Conservation (phyloP, 2,888 invertebrate genomes). For the Dasysyrphus albostriatus region DNA sequence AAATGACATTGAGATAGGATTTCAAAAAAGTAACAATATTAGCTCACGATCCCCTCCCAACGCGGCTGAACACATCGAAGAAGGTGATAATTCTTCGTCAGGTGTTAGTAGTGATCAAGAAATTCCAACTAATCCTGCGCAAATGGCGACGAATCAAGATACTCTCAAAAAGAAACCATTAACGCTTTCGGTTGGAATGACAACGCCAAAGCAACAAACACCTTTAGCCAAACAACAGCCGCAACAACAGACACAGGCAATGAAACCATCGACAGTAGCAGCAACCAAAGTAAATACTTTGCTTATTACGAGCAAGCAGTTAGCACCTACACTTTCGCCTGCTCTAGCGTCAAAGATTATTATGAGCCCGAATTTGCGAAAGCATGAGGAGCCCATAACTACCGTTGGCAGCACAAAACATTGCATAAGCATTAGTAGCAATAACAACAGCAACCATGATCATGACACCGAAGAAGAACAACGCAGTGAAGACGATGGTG, state of each 20-base stretch:
- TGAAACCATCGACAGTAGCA: slow-evolving; percentile 69
- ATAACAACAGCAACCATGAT: slow-evolving; percentile 67
- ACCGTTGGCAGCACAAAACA: slow-evolving; percentile 66
- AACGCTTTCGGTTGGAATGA: slow-evolving; percentile 33
- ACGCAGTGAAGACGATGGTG: slow-evolving; percentile 83
- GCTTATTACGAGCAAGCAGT: slow-evolving; percentile 66
- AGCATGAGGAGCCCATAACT: slow-evolving; percentile 70
- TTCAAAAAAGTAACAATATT: slow-evolving; percentile 59
- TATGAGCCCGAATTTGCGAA: slow-evolving; percentile 48
- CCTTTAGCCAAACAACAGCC: slow-evolving; percentile 77
- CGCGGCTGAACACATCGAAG: slow-evolving; percentile 84
- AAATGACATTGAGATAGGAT: slow-evolving; percentile 79
- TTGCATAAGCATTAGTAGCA: slow-evolving; percentile 64
- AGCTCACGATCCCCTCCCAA: slow-evolving; percentile 61
- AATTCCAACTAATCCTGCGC: slow-evolving; percentile 79
- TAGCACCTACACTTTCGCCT: slow-evolving; percentile 60
- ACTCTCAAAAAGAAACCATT: slow-evolving; percentile 83
- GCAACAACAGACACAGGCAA: slow-evolving; percentile 56
- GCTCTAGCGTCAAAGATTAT: slow-evolving; percentile 57
- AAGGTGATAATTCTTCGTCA: slow-evolving; percentile 94
- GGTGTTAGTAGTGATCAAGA: slow-evolving; percentile 95
- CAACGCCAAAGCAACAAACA: slow-evolving; percentile 78
- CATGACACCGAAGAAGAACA: slow-evolving; percentile 80
- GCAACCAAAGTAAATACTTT: slow-evolving; percentile 67
- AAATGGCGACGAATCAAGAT: slow-evolving; percentile 84